A percentile compares a stretch with the other conserved stretches of the same genome.
Conservation (phyloP, 2,797 vertebrate species). For the Chromobotia macracanthus region DNA sequence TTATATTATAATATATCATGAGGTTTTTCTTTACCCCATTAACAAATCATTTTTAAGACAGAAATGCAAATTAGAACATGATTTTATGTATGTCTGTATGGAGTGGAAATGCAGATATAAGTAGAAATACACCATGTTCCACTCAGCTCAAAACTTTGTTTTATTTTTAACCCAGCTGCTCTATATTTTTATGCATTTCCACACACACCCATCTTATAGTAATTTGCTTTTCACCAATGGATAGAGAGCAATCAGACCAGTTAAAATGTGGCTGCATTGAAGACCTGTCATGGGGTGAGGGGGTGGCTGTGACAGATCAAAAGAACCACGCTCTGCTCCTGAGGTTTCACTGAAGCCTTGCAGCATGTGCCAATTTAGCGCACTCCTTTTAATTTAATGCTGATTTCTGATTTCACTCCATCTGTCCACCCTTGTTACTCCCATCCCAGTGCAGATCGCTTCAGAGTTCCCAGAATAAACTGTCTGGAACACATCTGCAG, state of each 20-base stretch:
- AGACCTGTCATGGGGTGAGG: conserved; percentile 45
- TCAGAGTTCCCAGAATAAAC: conserved; percentile 74
- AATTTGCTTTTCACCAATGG: conserved; percentile 30
- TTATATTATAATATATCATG: too few relatives aligned
- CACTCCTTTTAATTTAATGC: conserved; percentile 54
- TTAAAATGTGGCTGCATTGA: conserved; percentile 48
- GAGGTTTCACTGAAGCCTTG: conserved; percentile 60
- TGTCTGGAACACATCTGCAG: conserved; percentile 69
- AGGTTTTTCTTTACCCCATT: too few relatives aligned
- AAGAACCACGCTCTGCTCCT: conserved; percentile 48
- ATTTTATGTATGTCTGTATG: neutral
- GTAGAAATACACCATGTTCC: neutral
- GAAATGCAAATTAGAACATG: neutral
- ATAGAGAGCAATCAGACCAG: conserved; percentile 27
- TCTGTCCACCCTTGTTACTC: conserved; percentile 52
- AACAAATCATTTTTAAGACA: neutral
- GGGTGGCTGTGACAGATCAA: conserved; percentile 46
- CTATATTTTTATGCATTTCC: conserved; percentile 22
- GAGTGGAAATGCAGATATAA: too few relatives aligned
- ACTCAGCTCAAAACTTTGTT: neutral
- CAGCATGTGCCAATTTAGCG: conserved; percentile 64
- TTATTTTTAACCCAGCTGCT: conserved; percentile 26
- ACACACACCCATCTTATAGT: conserved; percentile 18
- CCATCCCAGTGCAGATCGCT: conserved; percentile 63
- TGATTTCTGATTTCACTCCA: conserved; percentile 52